Base-by-base conservation (phyloP, 2,888 invertebrate genomes). In the Drosophila mettleri region DNA sequence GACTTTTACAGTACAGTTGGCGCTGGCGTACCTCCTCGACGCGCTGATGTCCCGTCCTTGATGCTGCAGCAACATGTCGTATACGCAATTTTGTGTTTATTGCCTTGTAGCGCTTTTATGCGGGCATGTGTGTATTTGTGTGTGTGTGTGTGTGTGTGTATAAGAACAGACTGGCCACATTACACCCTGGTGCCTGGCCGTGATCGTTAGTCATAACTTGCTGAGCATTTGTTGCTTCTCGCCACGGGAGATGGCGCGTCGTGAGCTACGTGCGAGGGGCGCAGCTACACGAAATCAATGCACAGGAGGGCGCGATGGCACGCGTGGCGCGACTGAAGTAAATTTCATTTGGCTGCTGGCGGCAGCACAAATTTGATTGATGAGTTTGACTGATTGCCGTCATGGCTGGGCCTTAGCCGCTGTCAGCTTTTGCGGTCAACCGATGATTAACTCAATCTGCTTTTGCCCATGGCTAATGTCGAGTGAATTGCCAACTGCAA, bases 401-500 rank as follows among this genome's bases (percentile, higher is more conserved):
- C 66, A 60, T 51, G 64, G 45, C 68, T 31, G 34, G 34, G 41
- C 31, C 57, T 65, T 38, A 45, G 18, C 45, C 41, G 22, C 58
- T 58, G 53, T 51, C 46, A 45, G 34, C 12, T 45, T 49, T 57
- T 64, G 71, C 45, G 80, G 84, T 78, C 78, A 67, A 61, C 65
- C 65, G 53, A 78, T 84, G 80, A 80, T 80, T 80, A 78, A 83
- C 80, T 72, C 84, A 84, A 83, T 77, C 84, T 80, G 80, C 62
- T 62, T 51, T 62, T 48, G 65, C 68, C 55, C 33, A 45, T 4
- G 54, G 62, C 83, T 69, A 77, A 76, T 77, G 65, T 57, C 58
- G 66, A 74, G 62, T 67, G 79, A 80, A 71, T 55, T 69, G 79
- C 64, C 61, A 58, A 68, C 55, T 46, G 46, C 16, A 29, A 62